These are phyloP conservation scores for Agrotis ipsilon DNA, from an alignment of 2,888 invertebrate species.

Conservation along the genomic window DNA sequence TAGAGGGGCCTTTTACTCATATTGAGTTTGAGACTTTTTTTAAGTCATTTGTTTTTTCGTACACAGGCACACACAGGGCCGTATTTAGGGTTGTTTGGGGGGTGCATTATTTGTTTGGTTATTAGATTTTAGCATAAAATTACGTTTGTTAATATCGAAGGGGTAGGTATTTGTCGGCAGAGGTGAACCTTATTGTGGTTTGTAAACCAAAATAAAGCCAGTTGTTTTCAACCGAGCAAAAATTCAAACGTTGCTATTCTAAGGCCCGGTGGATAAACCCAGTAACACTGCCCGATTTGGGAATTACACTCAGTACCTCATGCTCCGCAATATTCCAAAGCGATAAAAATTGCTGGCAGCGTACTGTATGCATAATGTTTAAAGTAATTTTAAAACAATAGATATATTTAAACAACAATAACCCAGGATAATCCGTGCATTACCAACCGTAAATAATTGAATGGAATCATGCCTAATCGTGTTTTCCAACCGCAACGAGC, in stretches of 20 bases:
- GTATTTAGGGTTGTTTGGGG: slow-evolving; percentile 2
- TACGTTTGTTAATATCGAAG: background rate
- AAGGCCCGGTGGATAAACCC: too few relatives aligned
- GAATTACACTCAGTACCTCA: too few relatives aligned
- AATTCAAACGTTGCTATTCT: background rate
- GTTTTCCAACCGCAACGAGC: slow-evolving; percentile 16
- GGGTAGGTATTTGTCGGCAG: background rate
- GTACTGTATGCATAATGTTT: too few relatives aligned
- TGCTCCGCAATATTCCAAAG: too few relatives aligned
- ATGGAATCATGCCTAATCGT: background rate
- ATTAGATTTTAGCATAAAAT: background rate
- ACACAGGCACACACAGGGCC: background rate
- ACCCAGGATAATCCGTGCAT: background rate
- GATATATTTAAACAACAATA: background rate
- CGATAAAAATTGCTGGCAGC: too few relatives aligned
- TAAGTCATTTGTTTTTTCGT: background rate
- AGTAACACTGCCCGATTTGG: too few relatives aligned
- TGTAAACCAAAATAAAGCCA: background rate
- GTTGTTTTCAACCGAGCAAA: background rate
- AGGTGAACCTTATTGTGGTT: background rate
- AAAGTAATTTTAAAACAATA: too few relatives aligned
- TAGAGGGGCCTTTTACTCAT: slow-evolving; percentile 28
- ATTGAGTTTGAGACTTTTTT: slow-evolving; percentile 6
- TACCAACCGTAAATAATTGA: background rate
- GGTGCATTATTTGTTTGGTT: slow-evolving; percentile 1